Base-by-base conservation (phyloP, 30 jellyfish, hydroid and myxozoan species). In the Aurelia aurita complex sp. Pacific region DNA sequence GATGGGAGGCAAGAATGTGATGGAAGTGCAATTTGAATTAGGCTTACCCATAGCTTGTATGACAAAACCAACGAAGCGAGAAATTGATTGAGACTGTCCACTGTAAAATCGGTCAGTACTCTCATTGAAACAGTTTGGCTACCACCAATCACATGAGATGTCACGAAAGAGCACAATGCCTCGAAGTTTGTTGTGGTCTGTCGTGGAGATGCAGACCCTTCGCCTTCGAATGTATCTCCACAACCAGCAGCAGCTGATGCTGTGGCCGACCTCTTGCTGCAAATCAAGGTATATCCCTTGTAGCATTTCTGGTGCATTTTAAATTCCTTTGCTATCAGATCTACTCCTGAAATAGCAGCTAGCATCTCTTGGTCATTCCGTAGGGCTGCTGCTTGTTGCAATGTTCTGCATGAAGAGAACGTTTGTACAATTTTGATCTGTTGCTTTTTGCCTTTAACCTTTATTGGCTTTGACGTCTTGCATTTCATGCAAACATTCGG, bases 261-360 rank as follows among this genome's bases (percentile, higher is more conserved):
- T 14, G 60, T 29, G 36, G 86, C 57, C 29, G 75, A 59, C n/a
- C 62, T 76, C 59, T 51, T 76, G 52, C 63, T 52, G 50, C 63
- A 17, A 32, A 76, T 60, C 77, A 51, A 16, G 10, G 76, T 76
- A 35, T 76, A 53, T 57, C 59, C 86, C 34, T 59, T 76, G 74
- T 76, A 76, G 75, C 86, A 76, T 55, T 57, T 60, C 55, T 54
- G 74, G 57, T 76, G 86, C 86, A 76, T 76, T 60, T 76, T 76
- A 51, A 76, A 76, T 76, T 76, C 86, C 43, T 76, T 76, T 76
- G 86, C 86, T 33, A 76, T 76, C 67, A 76, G 57, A 51, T 76
- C 86, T 76, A 16, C 43, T 33, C 86, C 86, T 55, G 86, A 17
- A 76, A 76, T 76, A 8, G 63, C 23, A 23, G 70, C 80, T n/a